Evolutionary conservation across 1,140 invertebrate genomes (phyloP).

Genomic region (Pentalonia nigronervosa): DNA sequence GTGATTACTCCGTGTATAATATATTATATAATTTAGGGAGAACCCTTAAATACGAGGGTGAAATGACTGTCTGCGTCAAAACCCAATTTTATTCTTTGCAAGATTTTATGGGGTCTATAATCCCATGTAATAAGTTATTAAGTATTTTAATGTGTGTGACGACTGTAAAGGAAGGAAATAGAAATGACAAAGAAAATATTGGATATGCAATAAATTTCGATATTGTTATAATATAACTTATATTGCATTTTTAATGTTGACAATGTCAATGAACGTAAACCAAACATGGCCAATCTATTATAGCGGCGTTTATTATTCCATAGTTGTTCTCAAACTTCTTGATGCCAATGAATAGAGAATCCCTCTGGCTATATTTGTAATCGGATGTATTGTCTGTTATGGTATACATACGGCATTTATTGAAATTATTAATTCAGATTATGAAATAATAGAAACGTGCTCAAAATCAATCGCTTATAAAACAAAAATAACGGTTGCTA

Average conservation of each 20-base stretch:
- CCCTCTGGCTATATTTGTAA: conserved; percentile 12
- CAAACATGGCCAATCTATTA: background rate
- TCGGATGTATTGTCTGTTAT: conserved; percentile 15
- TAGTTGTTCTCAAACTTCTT: background rate
- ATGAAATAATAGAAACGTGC: conserved; percentile 18
- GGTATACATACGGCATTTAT: background rate
- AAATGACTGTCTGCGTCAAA: conserved; percentile 4
- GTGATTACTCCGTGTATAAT: background rate
- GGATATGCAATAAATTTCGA: conserved; percentile 36
- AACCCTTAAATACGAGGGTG: background rate
- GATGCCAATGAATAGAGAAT: conserved; percentile 13
- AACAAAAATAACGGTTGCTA: background rate
- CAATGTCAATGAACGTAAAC: conserved; percentile 44
- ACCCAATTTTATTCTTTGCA: background rate
- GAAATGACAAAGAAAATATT: conserved; percentile 23
- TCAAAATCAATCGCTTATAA: background rate
- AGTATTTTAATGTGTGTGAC: background rate
- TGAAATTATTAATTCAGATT: conserved; percentile 16
- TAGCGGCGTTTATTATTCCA: conserved; percentile 5
- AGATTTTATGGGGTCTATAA: conserved; percentile 3
- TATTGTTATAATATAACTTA: conserved; percentile 28
- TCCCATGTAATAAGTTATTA: background rate
- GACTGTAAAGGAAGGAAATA: background rate
- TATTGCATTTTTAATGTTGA: background rate
- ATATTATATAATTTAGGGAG: background rate